Evolutionary conservation across 2,113 vertebrate genomes (phyloP).

Genomic region (Dendropsophus ebraccatus): DNA sequence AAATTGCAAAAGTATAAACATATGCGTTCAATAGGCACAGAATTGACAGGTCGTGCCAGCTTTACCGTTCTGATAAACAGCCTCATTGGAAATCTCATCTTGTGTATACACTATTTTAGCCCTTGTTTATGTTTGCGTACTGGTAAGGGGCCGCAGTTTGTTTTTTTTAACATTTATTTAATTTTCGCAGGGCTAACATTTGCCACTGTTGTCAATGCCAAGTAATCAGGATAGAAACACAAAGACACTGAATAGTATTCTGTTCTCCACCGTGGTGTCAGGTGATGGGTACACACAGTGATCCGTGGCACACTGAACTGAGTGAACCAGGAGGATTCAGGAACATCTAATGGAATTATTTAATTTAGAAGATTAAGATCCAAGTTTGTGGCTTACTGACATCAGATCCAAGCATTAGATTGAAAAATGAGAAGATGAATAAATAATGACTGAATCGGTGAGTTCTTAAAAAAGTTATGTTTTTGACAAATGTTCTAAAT

Average conservation of each 20-base stretch:
- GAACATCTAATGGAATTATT: neutral
- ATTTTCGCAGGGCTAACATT: slow-evolving; percentile 9
- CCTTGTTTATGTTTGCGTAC: slow-evolving; percentile 37
- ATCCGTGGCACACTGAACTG: neutral
- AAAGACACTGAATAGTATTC: slow-evolving; percentile 19
- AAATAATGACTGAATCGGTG: neutral
- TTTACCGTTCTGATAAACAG: neutral
- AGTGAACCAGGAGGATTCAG: neutral
- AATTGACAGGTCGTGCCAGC: neutral
- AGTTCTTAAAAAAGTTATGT: neutral
- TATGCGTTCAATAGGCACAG: neutral
- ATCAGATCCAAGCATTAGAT: neutral
- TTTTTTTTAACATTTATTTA: slow-evolving; percentile 15
- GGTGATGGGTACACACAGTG: neutral
- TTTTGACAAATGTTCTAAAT: neutral
- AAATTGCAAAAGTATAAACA: neutral
- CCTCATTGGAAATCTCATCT: neutral
- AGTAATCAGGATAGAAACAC: neutral
- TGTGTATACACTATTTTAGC: neutral
- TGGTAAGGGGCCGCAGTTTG: neutral
- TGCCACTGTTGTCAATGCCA: neutral
- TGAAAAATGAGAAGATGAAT: neutral
- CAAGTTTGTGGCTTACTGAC: slow-evolving; percentile 19
- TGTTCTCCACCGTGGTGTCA: neutral
- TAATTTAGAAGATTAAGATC: neutral